These are phyloP conservation scores for Netelia melanura DNA, from an alignment of 2,888 invertebrate genomes.

Conservation along the genomic window DNA sequence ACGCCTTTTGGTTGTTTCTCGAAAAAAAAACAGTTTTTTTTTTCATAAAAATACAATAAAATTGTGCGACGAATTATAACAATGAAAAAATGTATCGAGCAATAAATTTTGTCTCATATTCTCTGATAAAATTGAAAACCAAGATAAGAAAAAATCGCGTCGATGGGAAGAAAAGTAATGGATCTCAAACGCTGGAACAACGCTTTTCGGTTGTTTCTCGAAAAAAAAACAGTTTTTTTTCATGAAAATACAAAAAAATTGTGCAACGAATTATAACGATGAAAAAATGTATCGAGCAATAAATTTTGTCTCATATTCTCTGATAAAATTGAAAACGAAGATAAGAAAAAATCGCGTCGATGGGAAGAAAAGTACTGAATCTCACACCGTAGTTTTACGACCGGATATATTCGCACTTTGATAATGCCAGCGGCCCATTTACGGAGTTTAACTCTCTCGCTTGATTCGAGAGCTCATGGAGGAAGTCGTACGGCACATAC, in stretches of 20 bases:
- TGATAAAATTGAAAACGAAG: neutral
- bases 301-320: no score
- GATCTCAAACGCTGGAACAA: no score
- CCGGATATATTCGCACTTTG: conserved; percentile 58
- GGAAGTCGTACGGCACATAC: conserved; percentile 27
- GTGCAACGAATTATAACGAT: neutral
- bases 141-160: neutral
- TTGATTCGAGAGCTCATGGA: conserved; percentile 41
- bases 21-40: neutral
- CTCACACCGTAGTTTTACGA: conserved; percentile 30
- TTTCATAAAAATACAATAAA: conserved; percentile 4
- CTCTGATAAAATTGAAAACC: neutral
- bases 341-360: neutral
- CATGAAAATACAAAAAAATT: conserved; percentile 4
- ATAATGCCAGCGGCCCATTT: conserved; percentile 64
- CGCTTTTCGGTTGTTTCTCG: neutral
- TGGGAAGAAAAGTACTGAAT: conserved; percentile 20
- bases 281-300: no score
- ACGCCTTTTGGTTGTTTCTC: neutral
- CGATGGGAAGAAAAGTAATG: no score
- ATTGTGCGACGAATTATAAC: neutral
- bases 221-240: neutral
- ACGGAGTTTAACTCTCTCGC: conserved; percentile 39
- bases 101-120: no score
- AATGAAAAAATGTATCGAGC: no score